These are phyloP conservation scores for Lethenteron reissneri DNA, from an alignment of 2,113 vertebrate genomes.

Conservation along the genomic window DNA sequence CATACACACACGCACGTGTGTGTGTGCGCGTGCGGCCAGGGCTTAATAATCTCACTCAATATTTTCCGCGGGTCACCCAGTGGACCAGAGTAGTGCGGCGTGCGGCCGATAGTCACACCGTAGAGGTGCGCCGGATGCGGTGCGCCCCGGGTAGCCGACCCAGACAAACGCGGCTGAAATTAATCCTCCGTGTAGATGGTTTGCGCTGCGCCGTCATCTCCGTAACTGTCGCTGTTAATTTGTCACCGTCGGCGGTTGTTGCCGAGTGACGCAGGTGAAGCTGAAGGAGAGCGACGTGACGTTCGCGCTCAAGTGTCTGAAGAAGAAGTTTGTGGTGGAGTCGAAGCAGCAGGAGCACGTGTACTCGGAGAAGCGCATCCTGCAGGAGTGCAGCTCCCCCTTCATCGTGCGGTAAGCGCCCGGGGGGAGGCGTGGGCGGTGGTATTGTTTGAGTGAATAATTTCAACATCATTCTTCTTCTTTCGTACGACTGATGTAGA, in stretches of 20 bases:
- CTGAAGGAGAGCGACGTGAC: slow-evolving; percentile 47
- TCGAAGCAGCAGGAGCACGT: slow-evolving; percentile 70
- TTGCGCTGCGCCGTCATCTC: background rate
- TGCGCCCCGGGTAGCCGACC: background rate
- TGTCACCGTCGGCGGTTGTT: background rate
- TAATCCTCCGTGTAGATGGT: background rate
- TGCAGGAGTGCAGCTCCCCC: slow-evolving; percentile 40
- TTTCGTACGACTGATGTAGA: no score
- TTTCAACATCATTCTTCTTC: no score
- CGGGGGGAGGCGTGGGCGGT: no score
- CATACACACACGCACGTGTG: background rate
- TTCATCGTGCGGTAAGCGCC: slow-evolving; percentile 52
- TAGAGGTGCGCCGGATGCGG: no score
- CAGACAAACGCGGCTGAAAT: background rate
- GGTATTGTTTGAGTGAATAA: no score
- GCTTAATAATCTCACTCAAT: no score
- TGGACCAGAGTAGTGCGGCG: no score
- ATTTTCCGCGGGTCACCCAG: no score
- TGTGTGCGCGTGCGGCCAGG: background rate
- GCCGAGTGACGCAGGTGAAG: slow-evolving; percentile 36
- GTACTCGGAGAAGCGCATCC: slow-evolving; percentile 68
- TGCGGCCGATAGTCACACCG: no score
- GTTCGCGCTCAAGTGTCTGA: slow-evolving; percentile 78
- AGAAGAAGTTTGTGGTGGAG: slow-evolving; percentile 66
- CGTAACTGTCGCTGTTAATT: background rate